phyloP scores from a whole-genome alignment of 2,797 vertebrate species.

The Sebastes variabilis region DNA sequence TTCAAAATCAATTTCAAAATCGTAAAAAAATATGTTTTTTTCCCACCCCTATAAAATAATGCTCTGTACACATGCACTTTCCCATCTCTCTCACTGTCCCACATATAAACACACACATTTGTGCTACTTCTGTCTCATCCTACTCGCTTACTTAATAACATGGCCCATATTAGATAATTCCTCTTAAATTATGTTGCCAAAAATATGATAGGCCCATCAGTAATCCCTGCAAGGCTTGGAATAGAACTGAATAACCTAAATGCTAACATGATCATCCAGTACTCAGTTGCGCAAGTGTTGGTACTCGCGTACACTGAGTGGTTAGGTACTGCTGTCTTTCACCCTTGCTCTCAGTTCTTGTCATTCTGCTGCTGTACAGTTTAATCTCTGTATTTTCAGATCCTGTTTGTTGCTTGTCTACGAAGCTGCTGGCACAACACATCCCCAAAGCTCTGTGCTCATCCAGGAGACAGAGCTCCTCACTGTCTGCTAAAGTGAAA shows the following conservation, averaged over 20 bases:
- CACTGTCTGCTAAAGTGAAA: slow-evolving; percentile 37
- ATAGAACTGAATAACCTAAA: slow-evolving; percentile 52
- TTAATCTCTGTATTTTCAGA: slow-evolving; percentile 33
- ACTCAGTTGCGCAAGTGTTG: slow-evolving; percentile 39
- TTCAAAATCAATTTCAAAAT: too few relatives aligned
- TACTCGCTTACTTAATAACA: slow-evolving; percentile 41
- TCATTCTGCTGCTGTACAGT: slow-evolving; percentile 22
- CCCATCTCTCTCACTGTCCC: neutral
- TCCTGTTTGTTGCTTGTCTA: slow-evolving; percentile 29
- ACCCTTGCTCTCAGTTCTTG: slow-evolving; percentile 8
- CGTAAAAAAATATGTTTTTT: neutral
- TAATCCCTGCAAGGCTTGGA: slow-evolving; percentile 54
- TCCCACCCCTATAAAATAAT: neutral
- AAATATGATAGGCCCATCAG: slow-evolving; percentile 47
- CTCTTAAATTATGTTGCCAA: slow-evolving; percentile 58
- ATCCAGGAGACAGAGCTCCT: slow-evolving; percentile 41
- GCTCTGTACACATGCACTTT: neutral
- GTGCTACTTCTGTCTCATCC: slow-evolving; percentile 28
- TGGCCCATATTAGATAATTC: slow-evolving; percentile 54
- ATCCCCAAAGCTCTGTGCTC: slow-evolving; percentile 37
- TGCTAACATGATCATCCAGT: slow-evolving; percentile 46
- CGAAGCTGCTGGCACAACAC: slow-evolving; percentile 29
- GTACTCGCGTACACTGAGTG: neutral
- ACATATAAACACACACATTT: slow-evolving; percentile 3
- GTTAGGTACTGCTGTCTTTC: slow-evolving; percentile 19